Evolutionary conservation across 1,140 invertebrate genomes (phyloP).

Genomic region (Acromyrmex echinatior): DNA sequence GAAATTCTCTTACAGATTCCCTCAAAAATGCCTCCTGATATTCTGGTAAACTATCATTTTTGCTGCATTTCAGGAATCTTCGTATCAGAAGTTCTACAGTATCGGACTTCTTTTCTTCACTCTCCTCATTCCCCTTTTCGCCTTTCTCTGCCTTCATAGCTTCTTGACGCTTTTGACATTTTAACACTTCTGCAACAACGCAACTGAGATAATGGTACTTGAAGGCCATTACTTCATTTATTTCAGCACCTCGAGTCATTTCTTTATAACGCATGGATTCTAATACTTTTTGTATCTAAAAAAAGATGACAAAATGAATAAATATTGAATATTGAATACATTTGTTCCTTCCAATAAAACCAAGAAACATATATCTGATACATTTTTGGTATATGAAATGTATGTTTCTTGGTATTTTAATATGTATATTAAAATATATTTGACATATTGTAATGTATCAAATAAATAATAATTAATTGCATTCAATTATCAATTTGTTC

Average conservation of each 20-base stretch:
- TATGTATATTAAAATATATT: no score
- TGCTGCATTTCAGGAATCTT: constrained; percentile 92
- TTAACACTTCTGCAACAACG: constrained; percentile 91
- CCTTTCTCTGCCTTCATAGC: constrained; percentile 83
- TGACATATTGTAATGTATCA: neutral
- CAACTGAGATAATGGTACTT: constrained; percentile 96
- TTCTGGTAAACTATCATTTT: constrained; percentile 92
- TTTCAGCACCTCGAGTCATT: constrained; percentile 93
- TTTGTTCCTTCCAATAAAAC: neutral
- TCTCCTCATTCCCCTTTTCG: constrained; percentile 84
- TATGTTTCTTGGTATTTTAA: no score
- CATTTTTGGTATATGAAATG: neutral
- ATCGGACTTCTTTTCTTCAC: constrained; percentile 87
- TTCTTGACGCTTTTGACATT: constrained; percentile 89
- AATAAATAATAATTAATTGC: neutral
- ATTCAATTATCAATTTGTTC: constrained; percentile 4
- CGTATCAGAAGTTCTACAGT: constrained; percentile 90
- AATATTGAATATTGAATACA: neutral
- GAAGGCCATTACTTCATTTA: constrained; percentile 97
- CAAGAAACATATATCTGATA: neutral
- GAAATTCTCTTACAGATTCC: constrained; percentile 95
- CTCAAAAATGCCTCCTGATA: constrained; percentile 94
- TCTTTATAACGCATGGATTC: constrained; percentile 95
- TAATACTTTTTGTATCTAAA: constrained; percentile 90
- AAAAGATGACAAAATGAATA: constrained; percentile 24